phyloP scores from a whole-genome alignment of 2,888 invertebrate genomes.

The Argyresthia albistria region DNA sequence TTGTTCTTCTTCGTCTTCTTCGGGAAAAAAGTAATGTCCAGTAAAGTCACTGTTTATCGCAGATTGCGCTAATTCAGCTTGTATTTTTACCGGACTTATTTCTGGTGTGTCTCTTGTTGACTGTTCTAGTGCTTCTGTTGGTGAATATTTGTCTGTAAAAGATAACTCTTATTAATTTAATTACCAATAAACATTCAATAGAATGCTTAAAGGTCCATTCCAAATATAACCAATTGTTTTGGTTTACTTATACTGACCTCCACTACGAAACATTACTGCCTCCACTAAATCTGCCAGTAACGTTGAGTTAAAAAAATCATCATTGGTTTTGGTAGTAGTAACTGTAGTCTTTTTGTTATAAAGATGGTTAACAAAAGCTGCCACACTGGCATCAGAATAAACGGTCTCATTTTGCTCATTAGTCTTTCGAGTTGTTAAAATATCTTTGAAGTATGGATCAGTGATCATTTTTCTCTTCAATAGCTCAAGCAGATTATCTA shows the following conservation, averaged over 20 bases:
- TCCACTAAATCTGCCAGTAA: conserved; percentile 56
- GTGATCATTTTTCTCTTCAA: conserved; percentile 45
- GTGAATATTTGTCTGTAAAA: conserved; percentile 33
- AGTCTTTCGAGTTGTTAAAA: conserved; percentile 27
- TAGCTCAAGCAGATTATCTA: conserved; percentile 49
- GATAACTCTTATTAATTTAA: conserved; percentile 9
- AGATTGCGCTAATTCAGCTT: conserved; percentile 45
- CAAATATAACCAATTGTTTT: not conserved
- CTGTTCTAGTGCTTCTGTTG: conserved; percentile 17
- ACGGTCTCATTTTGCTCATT: conserved; percentile 22
- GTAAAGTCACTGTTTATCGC: conserved; percentile 43
- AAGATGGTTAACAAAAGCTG: conserved; percentile 41
- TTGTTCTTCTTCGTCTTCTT: conserved; percentile 39
- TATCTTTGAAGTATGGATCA: conserved; percentile 43
- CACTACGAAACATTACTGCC: conserved; percentile 55
- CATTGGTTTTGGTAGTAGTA: conserved; percentile 29
- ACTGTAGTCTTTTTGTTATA: conserved; percentile 41
- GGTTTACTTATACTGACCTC: conserved; percentile 22
- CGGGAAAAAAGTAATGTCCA: conserved; percentile 61
- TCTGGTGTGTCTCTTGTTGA: conserved; percentile 19
- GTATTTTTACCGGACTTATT: conserved; percentile 41
- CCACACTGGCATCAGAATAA: conserved; percentile 40
- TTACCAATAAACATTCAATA: too few relatives aligned
- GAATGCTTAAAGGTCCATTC: not conserved
- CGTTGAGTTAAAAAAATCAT: conserved; percentile 49